These are phyloP conservation scores for Coleophora flavipennella DNA, from an alignment of 2,888 invertebrate species.

Conservation along the genomic window DNA sequence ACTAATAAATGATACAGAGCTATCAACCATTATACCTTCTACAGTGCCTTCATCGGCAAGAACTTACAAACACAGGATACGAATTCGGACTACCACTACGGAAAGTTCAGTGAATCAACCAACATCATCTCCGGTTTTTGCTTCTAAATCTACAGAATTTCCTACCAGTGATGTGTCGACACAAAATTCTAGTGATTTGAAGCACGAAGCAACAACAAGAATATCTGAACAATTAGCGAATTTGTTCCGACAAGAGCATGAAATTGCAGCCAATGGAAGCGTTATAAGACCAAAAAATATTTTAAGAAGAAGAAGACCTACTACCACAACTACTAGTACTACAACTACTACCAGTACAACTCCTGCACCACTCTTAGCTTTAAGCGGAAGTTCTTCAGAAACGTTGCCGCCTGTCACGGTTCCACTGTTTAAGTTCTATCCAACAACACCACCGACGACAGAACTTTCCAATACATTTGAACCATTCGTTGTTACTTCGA, in stretches of 20 bases:
- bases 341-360: conserved; percentile 20
- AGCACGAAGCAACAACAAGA: conserved; percentile 29
- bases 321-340: conserved; percentile 54
- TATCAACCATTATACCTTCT: conserved; percentile 19
- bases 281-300: conserved; percentile 43
- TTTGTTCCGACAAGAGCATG: conserved; percentile 38
- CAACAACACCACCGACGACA: conserved; percentile 11
- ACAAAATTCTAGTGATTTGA: conserved; percentile 23
- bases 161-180: conserved; percentile 37
- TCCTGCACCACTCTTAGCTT: conserved; percentile 15
- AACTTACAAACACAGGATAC: conserved; percentile 46
- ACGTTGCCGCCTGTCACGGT: conserved; percentile 11
- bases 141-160: conserved; percentile 34
- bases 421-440: conserved; percentile 7
- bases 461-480: conserved; percentile 31
- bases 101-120: conserved; percentile 36
- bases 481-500: conserved; percentile 53
- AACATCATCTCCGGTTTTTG: conserved; percentile 20
- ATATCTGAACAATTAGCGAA: conserved; percentile 42
- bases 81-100: conserved; percentile 57
- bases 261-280: conserved; percentile 32
- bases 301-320: conserved; percentile 51
- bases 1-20: conserved; percentile 36
- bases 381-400: conserved; percentile 19
- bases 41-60: conserved; percentile 21